Evolutionary conservation across 2,888 invertebrate genomes (phyloP).

Genomic region (Eilema sororculum): DNA sequence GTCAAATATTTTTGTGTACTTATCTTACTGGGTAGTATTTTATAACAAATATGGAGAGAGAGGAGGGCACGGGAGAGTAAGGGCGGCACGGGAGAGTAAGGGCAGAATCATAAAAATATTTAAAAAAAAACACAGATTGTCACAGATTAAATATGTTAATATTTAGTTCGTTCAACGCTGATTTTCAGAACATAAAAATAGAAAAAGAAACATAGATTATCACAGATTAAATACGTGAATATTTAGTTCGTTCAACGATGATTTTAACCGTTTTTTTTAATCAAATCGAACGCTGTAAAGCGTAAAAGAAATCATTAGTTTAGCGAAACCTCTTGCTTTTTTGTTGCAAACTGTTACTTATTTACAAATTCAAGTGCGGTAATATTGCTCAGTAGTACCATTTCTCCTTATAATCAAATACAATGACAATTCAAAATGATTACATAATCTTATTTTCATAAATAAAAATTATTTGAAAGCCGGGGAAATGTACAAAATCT

Average conservation of each 20-base stretch:
- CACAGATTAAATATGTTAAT: constrained; percentile 4
- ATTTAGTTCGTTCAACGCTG: not conserved
- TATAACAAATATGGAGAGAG: not conserved
- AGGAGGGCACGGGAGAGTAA: too few species aligned
- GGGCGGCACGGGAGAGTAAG: not conserved
- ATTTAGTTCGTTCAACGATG: not conserved
- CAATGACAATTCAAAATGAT: constrained; percentile 11
- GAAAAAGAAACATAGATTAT: not conserved
- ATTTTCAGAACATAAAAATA: not conserved
- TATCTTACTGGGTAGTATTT: not conserved
- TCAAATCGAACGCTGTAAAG: not conserved
- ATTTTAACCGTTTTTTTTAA: not conserved
- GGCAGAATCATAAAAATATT: not conserved
- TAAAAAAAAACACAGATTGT: not conserved
- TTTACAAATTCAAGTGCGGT: not conserved
- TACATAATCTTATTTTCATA: constrained; percentile 28
- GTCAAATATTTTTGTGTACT: not conserved
- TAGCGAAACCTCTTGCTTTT: too few species aligned
- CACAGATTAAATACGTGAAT: constrained; percentile 4
- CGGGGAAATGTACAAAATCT: constrained; percentile 15
- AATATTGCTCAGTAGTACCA: not conserved
- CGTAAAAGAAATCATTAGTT: too few species aligned
- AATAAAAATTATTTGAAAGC: constrained; percentile 33
- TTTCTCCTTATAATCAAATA: not conserved
- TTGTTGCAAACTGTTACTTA: too few species aligned